Evolutionary conservation across 1,140 invertebrate species (phyloP), one percentile per base, ranked within the genome.

Genomic region (Hycleus phaleratus): DNA sequence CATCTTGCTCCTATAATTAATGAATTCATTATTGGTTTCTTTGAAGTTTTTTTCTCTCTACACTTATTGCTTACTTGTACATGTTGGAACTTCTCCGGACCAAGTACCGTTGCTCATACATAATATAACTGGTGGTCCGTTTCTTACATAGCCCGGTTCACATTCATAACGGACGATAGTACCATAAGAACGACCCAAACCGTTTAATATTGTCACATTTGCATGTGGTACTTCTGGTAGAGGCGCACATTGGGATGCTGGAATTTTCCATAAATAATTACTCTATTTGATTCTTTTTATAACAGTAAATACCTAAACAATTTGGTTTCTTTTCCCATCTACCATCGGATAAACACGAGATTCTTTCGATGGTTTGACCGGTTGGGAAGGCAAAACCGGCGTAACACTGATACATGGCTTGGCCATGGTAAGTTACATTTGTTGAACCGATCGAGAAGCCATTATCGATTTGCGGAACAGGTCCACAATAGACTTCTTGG

Each of bases 91-190:
- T 57, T 87, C 82, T 47, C 90, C 89, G 42, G 93, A 95, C 96
- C 96, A 98, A 5, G 92, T 93, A 25, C 95, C 95, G 71, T 97
- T 94, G 66, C 91, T 91, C 87, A 93, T 94, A 73, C 96, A 98
- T 11, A 95, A 81, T 40, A 98, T 84, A 3, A 93, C 91, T 26
- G 92, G 91, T 71, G 90, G 85, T 32, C 95, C 95, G 58, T 81
- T 85, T 62, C 93, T 79, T 38, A 90, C 82, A 70, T 95, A 98
- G 0, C 96, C 96, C 6, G 91, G 85, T 66, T 95, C 90, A 72
- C 96, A 98, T 73, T 95, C 89, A 73, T 93, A 97, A 52, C 93
- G 79, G 4, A 97, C 88, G 67, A 98, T 95, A 0, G 94, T 97
- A 56, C 95, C 95, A 68, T 96, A 97, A 71, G 91, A 95, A 60